These are phyloP conservation scores for Linhomoeus sp. DNA, from an alignment of 2,888 invertebrate species.

Conservation along the genomic window DNA sequence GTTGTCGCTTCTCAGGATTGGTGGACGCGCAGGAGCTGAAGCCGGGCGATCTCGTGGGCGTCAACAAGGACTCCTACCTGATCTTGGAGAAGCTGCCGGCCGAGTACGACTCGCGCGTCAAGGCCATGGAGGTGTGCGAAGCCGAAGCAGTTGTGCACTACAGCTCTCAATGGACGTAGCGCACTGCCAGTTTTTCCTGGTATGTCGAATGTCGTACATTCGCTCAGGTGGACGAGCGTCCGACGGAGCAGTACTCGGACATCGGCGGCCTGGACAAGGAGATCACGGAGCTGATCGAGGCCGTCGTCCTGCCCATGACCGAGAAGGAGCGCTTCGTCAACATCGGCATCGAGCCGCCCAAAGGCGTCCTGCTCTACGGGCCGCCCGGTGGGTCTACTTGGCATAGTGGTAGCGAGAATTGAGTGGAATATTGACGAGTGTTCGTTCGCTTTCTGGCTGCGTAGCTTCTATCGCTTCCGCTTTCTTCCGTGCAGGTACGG, in stretches of 20 bases:
- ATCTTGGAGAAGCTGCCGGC: conserved; percentile 61
- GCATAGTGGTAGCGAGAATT: no score
- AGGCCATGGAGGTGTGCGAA: conserved; percentile 26
- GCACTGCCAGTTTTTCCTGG: no score
- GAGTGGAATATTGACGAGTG: no score
- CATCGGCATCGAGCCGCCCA: conserved; percentile 88
- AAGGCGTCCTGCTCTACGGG: conserved; percentile 40
- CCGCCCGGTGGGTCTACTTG: conserved; percentile 19
- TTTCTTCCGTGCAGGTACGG: no score
- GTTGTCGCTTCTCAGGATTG: no score
- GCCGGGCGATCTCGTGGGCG: conserved; percentile 59
- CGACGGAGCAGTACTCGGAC: conserved; percentile 97
- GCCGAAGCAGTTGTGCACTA: no score
- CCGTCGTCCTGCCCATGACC: conserved; percentile 96
- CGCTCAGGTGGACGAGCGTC: conserved; percentile 76
- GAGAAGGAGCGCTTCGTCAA: conserved; percentile 89
- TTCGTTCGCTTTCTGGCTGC: no score
- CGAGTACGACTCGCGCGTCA: conserved; percentile 28
- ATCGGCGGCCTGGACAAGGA: conserved; percentile 98
- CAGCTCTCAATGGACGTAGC: no score
- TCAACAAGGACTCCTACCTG: conserved; percentile 70
- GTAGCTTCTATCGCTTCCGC: no score
- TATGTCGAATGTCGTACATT: neutral
- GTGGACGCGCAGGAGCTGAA: no score
- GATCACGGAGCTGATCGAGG: conserved; percentile 83